Percentiles rank a stretch among this genome's conserved stretches.
Conservation (phyloP, 2,113 vertebrate species). For the Clinocottus analis region DNA sequence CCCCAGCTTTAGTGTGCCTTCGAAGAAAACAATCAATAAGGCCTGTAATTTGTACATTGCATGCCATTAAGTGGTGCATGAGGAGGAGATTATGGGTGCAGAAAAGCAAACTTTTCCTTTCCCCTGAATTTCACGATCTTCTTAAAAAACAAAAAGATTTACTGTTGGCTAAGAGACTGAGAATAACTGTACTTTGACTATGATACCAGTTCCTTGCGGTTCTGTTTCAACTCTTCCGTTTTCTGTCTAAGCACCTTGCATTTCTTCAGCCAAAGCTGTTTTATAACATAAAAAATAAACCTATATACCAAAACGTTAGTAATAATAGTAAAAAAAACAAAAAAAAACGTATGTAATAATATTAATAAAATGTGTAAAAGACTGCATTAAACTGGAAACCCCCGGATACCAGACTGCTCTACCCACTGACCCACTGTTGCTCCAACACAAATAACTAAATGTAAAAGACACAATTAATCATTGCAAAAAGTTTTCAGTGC, state of each 20-base stretch:
- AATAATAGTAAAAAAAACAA: too few relatives aligned
- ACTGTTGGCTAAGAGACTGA: background rate
- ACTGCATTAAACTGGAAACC: background rate
- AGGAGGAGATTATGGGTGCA: background rate
- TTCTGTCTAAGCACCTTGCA: too few relatives aligned
- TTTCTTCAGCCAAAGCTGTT: background rate
- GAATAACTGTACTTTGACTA: too few relatives aligned
- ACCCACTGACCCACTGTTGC: too few relatives aligned
- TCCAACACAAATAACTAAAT: too few relatives aligned
- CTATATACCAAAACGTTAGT: background rate
- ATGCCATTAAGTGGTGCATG: background rate
- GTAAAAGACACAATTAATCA: too few relatives aligned
- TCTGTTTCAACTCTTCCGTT: too few relatives aligned
- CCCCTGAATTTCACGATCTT: background rate
- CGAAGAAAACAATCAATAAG: conserved; percentile 34
- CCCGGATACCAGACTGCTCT: too few relatives aligned
- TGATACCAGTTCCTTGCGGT: too few relatives aligned
- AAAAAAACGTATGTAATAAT: too few relatives aligned
- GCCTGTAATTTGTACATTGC: conserved; percentile 6
- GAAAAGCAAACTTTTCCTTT: background rate
- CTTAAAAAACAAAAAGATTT: background rate
- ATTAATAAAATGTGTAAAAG: too few relatives aligned
- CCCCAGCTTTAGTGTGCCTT: conserved; percentile 40
- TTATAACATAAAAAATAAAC: background rate
- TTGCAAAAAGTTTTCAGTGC: too few relatives aligned